Percentiles rank a stretch among this genome's conserved stretches.
Conservation (phyloP, 2,113 vertebrate species). For the Apeltes quadracus region DNA sequence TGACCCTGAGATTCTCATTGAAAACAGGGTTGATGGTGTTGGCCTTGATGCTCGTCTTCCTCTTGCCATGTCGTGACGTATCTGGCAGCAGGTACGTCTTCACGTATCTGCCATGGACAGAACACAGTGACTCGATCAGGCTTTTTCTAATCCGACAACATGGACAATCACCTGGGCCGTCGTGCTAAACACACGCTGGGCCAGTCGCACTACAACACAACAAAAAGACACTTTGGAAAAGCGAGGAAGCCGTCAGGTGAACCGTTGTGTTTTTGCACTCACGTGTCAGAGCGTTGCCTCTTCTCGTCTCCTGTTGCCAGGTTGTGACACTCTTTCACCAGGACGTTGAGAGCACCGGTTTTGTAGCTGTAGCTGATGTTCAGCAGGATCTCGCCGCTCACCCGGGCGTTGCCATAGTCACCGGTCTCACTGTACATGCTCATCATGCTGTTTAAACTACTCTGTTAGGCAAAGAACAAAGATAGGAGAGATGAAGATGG, state of each 20-base stretch:
- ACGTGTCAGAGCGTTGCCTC: slow-evolving; percentile 94
- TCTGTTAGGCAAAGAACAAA: slow-evolving; percentile 76
- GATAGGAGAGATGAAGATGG: background rate
- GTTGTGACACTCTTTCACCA: slow-evolving; percentile 93
- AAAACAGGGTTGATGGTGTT: slow-evolving; percentile 93
- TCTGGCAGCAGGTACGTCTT: slow-evolving; percentile 97
- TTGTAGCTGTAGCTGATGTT: slow-evolving; percentile 94
- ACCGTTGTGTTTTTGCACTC: slow-evolving; percentile 51
- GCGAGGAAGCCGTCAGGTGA: background rate
- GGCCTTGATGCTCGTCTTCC: slow-evolving; percentile 95
- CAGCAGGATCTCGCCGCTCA: slow-evolving; percentile 94
- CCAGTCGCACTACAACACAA: background rate
- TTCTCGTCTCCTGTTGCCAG: slow-evolving; percentile 93
- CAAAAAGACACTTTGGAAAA: background rate
- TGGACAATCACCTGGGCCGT: background rate
- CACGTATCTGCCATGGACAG: slow-evolving; percentile 85
- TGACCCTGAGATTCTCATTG: slow-evolving; percentile 93
- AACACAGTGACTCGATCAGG: background rate
- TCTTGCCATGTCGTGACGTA: slow-evolving; percentile 94
- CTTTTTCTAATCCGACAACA: background rate
- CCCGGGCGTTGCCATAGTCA: slow-evolving; percentile 92
- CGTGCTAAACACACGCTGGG: background rate
- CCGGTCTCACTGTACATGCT: slow-evolving; percentile 97
- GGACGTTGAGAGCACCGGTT: slow-evolving; percentile 91
- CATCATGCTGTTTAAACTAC: slow-evolving; percentile 94